Percentiles rank a stretch among this genome's conserved stretches.
phyloP scores from a whole-genome alignment of 2,797 vertebrate species.

The Champsocephalus esox region DNA sequence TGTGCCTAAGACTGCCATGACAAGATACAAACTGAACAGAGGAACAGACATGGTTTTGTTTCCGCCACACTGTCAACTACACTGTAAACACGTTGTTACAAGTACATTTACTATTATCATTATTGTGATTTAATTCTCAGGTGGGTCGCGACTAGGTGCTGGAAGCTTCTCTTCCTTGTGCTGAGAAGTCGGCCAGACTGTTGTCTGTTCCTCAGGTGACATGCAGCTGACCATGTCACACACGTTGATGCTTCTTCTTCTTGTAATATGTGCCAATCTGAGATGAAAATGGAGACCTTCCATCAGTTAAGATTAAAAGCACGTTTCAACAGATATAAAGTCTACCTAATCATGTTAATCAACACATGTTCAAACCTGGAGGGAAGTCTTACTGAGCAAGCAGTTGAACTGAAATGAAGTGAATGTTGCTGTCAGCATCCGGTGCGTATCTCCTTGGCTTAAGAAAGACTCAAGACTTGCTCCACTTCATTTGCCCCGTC shows the following conservation, averaged over 20 bases:
- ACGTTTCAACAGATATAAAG: not conserved
- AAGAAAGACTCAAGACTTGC: conserved; percentile 4
- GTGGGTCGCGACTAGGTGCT: not conserved
- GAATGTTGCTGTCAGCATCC: not conserved
- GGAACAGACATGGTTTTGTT: conserved; percentile 15
- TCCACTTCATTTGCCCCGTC: conserved; percentile 13
- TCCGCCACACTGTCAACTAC: not conserved
- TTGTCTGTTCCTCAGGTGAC: not conserved
- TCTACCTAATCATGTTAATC: conserved; percentile 1
- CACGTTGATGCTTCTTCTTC: not conserved
- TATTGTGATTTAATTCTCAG: not conserved
- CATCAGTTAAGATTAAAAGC: not conserved
- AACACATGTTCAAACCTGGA: not conserved
- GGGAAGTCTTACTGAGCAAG: not conserved
- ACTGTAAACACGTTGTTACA: not conserved
- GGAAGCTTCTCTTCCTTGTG: not conserved
- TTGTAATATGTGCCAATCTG: not conserved
- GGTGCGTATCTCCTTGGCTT: conserved; percentile 11
- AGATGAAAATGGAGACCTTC: not conserved
- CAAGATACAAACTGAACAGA: not conserved
- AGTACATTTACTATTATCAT: not conserved
- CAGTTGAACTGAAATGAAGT: not conserved
- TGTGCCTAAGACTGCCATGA: conserved; percentile 10
- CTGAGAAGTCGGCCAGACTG: not conserved
- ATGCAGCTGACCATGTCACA: not conserved